Evolutionary conservation across 2,888 invertebrate species (phyloP), one percentile per base, ranked within the genome.

Genomic region (Tetranychus truncatus): DNA sequence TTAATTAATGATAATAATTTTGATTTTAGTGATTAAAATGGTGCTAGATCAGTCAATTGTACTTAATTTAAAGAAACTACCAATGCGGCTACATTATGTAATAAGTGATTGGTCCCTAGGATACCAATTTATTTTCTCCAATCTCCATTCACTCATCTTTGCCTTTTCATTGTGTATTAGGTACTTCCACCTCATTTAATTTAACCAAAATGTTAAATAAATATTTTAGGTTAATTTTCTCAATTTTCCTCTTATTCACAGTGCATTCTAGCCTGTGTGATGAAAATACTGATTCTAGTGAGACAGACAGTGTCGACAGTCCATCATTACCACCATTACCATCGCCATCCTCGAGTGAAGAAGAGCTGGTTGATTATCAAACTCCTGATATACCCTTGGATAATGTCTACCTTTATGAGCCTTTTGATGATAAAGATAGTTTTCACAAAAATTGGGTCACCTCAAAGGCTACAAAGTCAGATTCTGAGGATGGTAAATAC

Each of bases 321-420:
- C 55, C 55, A 55, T 55, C 55, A 55, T 55, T 15, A 55, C 15
- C 55, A 55, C 15, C 55, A 55, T 55, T 15, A 15, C 55, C 55
- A 55, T 55, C 55, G 15, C 55, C 55, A 15, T 55, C 55, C 9
- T 55, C 55, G 15, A 15, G 9, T 15, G 55, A 55, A 15, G 55
- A 55, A 55, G 55, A 55, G 15, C 9, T 15, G 55, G 6, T 71
- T 66, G 72, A 21, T 20, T 44, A 75, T 45, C 20, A 24, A 45
- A 66, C 73, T 65, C 66, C 65, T 18, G 66, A 34, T 24, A 66
- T 72, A 3, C 15, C 9, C 18, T 66, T 65, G 89, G 15, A 80
- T 82, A 85, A 86, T 79, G 87, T 88, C 45, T 89, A 90, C 82
- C 86, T 95, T 76, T 87, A 89, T 0, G 95, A 95, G 80, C 88